These are phyloP conservation scores for Drosophila mercatorum DNA, from an alignment of 2,888 invertebrate genomes.

Conservation along the genomic window DNA sequence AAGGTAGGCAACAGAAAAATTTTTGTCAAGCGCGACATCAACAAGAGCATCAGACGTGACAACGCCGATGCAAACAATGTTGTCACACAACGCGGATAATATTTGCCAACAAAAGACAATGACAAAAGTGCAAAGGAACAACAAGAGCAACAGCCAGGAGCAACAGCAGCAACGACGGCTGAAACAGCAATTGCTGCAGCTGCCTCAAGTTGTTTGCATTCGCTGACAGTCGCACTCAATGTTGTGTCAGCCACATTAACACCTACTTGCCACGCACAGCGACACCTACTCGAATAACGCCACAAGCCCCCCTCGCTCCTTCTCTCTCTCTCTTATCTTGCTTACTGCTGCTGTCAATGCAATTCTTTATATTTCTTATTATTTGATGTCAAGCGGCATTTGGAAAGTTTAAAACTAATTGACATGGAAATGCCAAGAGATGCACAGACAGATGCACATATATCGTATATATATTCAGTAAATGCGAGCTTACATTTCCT, in stretches of 20 bases:
- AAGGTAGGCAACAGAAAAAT: conserved; percentile 42
- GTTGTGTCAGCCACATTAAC: conserved; percentile 47
- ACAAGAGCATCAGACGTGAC: conserved; percentile 11
- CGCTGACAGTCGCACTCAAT: conserved; percentile 46
- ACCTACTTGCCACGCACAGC: conserved; percentile 10
- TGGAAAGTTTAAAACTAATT: conserved; percentile 67
- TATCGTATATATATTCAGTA: conserved; percentile 17
- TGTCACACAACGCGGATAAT: conserved; percentile 40
- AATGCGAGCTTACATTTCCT: conserved; percentile 59
- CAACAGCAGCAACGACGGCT: background rate
- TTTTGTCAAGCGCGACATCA: conserved; percentile 17
- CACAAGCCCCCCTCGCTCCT: background rate
- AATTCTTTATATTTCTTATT: conserved; percentile 44
- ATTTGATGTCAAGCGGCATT: conserved; percentile 60
- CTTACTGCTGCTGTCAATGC: conserved; percentile 40
- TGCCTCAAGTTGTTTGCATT: conserved; percentile 63
- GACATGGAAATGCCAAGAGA: conserved; percentile 62
- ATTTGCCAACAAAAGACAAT: conserved; percentile 49
- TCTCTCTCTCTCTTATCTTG: background rate
- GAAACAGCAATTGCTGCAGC: conserved; percentile 24
- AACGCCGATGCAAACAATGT: conserved; percentile 27
- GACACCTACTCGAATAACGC: background rate
- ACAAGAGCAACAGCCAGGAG: conserved; percentile 14
- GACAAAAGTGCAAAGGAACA: conserved; percentile 25
- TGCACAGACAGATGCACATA: conserved; percentile 5